Conservation (phyloP, 2,888 invertebrate genomes). For the Tetragnatha montana region DNA sequence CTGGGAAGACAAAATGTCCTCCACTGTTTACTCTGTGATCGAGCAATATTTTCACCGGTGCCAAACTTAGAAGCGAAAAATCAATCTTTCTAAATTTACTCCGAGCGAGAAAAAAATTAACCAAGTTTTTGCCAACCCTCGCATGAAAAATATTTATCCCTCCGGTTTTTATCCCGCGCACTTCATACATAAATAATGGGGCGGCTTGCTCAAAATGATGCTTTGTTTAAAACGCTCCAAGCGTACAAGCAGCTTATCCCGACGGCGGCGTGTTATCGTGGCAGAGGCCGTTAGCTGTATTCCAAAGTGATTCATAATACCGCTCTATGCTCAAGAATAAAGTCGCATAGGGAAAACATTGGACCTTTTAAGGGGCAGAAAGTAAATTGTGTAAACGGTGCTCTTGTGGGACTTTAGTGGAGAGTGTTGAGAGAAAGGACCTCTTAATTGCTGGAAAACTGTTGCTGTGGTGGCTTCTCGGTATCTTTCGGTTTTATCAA, state of each 20-base stretch:
- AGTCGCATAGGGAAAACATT: not conserved
- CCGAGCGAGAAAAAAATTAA: not conserved
- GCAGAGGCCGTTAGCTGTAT: not conserved
- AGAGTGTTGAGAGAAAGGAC: not conserved
- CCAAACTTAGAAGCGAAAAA: not conserved
- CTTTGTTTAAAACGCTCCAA: constrained; percentile 17
- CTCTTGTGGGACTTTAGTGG: not conserved
- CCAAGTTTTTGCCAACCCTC: not conserved
- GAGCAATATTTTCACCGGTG: not conserved
- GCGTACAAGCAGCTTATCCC: not conserved
- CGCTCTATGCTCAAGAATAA: not conserved
- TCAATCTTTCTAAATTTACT: constrained; percentile 1
- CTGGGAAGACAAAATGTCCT: not conserved
- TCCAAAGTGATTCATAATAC: not conserved
- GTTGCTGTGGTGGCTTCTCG: not conserved
- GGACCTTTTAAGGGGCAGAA: not conserved
- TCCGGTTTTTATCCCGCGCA: not conserved
- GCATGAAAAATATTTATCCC: not conserved
- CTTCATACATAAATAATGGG: constrained; percentile 12
- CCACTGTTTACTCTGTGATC: not conserved
- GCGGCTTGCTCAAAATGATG: constrained; percentile 2
- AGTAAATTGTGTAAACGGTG: not conserved
- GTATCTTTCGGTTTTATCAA: too few species aligned
- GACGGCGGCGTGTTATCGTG: constrained; percentile 3
- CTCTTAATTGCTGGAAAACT: not conserved